These are phyloP conservation scores for Oncorhynchus masou DNA, from an alignment of 2,113 vertebrate species.

Conservation along the genomic window DNA sequence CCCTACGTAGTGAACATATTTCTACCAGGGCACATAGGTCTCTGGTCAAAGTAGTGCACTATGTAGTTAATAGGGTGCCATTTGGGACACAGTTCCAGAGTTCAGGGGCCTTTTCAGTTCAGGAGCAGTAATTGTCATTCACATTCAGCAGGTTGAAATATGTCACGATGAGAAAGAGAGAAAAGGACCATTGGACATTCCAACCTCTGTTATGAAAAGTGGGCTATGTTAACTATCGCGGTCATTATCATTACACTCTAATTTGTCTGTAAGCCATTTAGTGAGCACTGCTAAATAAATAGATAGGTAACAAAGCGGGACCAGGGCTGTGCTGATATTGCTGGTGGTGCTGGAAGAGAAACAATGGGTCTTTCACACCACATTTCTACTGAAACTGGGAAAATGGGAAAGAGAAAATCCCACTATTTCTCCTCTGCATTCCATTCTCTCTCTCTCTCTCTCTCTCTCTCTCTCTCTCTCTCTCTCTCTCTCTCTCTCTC, in stretches of 20 bases:
- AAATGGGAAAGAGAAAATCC: conserved; percentile 21
- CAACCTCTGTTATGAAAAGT: conserved; percentile 53
- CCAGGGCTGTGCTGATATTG: conserved; percentile 17
- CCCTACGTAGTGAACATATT: too few species aligned
- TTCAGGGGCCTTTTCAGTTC: conserved; percentile 51
- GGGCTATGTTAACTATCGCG: conserved; percentile 63
- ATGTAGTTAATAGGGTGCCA: too few species aligned
- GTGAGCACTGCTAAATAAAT: conserved; percentile 60
- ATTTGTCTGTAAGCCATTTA: conserved; percentile 71
- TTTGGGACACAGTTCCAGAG: conserved; percentile 27
- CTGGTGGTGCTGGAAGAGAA: conserved; percentile 17
- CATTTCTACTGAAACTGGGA: conserved; percentile 24
- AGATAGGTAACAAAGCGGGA: conserved; percentile 44
- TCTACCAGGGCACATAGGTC: too few species aligned
- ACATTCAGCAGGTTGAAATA: conserved; percentile 55
- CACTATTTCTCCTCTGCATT: conserved; percentile 21
- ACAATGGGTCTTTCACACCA: conserved; percentile 31
- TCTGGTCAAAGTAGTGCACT: too few species aligned
- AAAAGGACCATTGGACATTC: conserved; percentile 53
- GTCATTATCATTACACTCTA: conserved; percentile 64
- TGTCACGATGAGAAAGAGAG: conserved; percentile 48
- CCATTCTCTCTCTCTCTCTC: conserved; percentile 6
- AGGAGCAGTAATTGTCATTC: conserved; percentile 60
- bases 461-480: neutral
- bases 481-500: too few species aligned